phyloP scores from a whole-genome alignment of 2,113 vertebrate species.

The Tyrannus savana region DNA sequence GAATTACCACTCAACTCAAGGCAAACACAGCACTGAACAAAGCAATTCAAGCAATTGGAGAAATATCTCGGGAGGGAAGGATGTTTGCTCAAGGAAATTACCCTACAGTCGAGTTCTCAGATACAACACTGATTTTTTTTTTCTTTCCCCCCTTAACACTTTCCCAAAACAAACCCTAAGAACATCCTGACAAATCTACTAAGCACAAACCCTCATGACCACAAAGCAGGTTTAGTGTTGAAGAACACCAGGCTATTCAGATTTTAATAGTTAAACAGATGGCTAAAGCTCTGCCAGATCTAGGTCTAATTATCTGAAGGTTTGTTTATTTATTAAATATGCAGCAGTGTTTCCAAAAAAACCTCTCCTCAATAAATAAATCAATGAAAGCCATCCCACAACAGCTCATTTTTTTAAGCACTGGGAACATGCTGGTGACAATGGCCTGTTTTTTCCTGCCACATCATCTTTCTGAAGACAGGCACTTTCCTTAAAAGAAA shows the following conservation, averaged over 20 bases:
- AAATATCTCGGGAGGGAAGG: neutral
- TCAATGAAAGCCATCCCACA: neutral
- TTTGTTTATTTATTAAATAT: neutral
- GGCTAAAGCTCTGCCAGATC: neutral
- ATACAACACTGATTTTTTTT: neutral
- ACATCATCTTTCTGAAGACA: neutral
- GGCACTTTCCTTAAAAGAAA: neutral
- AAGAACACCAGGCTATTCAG: neutral
- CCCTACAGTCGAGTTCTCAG: neutral
- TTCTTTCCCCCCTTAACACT: neutral
- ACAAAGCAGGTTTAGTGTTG: neutral
- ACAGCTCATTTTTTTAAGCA: neutral
- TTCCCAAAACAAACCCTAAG: neutral
- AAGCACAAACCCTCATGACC: neutral
- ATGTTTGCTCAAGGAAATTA: conserved; percentile 34
- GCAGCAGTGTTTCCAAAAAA: neutral
- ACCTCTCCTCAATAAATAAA: neutral
- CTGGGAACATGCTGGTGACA: neutral
- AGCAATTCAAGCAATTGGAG: neutral
- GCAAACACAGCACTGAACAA: conserved; percentile 16
- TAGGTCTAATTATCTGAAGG: neutral
- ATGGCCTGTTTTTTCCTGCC: neutral
- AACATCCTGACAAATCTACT: neutral
- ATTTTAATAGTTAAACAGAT: neutral
- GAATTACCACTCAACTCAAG: conserved; percentile 21